These are phyloP conservation scores for Sphenodon punctatus DNA, from an alignment of 2,797 vertebrate genomes.

Conservation along the genomic window DNA sequence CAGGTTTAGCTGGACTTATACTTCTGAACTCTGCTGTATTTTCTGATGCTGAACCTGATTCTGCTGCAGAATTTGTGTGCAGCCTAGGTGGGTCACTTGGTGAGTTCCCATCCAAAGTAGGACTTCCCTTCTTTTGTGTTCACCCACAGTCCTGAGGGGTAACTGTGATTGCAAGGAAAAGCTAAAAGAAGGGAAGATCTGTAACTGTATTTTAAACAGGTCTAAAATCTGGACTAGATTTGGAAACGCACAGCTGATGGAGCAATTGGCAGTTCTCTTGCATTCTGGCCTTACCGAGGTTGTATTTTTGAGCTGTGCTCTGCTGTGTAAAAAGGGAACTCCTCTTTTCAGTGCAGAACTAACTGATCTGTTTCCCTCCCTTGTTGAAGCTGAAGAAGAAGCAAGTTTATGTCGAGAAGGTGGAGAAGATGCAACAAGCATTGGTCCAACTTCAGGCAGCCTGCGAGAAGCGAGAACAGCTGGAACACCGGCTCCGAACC, in stretches of 20 bases:
- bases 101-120: too few species aligned
- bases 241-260: neutral
- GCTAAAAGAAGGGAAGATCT: neutral
- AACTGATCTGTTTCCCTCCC: neutral
- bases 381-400: constrained; percentile 92
- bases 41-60: too few species aligned
- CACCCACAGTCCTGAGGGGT: too few species aligned
- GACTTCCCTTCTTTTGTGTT: too few species aligned
- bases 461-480: constrained; percentile 95
- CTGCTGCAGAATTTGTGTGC: too few species aligned
- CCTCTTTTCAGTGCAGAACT: neutral
- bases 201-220: neutral
- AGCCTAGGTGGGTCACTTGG: too few species aligned
- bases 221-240: neutral
- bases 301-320: too few species aligned
- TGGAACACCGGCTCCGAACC: constrained; percentile 92
- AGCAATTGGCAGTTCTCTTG: rapidly evolving
- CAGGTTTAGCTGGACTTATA: too few species aligned
- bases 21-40: too few species aligned
- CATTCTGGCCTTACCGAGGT: rapidly evolving
- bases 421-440: constrained; percentile 98
- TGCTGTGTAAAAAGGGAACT: neutral
- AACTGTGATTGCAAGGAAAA: too few species aligned
- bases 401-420: constrained; percentile 97
- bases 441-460: constrained; percentile 95